These are phyloP conservation scores for Zaprionus davidi DNA, from an alignment of 1,140 invertebrate genomes.

Conservation along the genomic window DNA sequence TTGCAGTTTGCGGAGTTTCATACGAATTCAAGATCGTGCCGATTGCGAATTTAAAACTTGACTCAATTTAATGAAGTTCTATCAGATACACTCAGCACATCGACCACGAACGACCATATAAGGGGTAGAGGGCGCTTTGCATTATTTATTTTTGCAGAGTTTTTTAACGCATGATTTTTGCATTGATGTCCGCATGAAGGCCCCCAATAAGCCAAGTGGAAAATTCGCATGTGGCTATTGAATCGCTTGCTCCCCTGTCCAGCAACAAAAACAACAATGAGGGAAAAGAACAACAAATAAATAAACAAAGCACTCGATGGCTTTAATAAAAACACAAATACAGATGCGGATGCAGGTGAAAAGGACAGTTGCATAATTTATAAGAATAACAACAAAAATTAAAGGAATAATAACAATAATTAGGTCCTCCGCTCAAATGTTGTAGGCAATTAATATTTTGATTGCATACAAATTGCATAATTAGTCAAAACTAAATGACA, in stretches of 20 bases:
- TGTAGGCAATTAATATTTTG: constrained; percentile 72
- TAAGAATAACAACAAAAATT: constrained; percentile 22
- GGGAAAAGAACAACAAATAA: constrained; percentile 52
- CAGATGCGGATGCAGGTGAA: background rate
- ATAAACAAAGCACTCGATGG: constrained; percentile 52
- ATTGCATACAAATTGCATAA: constrained; percentile 80
- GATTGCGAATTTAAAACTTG: background rate
- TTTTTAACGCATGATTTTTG: constrained; percentile 55
- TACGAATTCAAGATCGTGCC: no score
- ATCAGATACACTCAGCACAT: background rate
- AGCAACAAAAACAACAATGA: constrained; percentile 10
- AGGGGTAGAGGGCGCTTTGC: constrained; percentile 1
- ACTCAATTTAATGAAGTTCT: background rate
- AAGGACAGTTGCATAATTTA: constrained; percentile 42
- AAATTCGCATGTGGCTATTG: constrained; percentile 58
- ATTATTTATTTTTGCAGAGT: constrained; percentile 16
- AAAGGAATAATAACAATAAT: constrained; percentile 21
- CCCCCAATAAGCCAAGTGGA: constrained; percentile 67
- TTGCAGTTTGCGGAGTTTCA: background rate
- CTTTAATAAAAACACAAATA: constrained; percentile 57
- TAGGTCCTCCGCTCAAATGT: constrained; percentile 20
- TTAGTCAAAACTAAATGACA: constrained; percentile 78
- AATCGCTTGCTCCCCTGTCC: constrained; percentile 20
- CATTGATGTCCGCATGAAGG: constrained; percentile 69
- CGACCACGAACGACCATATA: constrained; percentile 1